Evolutionary conservation across 2,888 invertebrate species (phyloP).

Genomic region (Leptura quadrifasciata): DNA sequence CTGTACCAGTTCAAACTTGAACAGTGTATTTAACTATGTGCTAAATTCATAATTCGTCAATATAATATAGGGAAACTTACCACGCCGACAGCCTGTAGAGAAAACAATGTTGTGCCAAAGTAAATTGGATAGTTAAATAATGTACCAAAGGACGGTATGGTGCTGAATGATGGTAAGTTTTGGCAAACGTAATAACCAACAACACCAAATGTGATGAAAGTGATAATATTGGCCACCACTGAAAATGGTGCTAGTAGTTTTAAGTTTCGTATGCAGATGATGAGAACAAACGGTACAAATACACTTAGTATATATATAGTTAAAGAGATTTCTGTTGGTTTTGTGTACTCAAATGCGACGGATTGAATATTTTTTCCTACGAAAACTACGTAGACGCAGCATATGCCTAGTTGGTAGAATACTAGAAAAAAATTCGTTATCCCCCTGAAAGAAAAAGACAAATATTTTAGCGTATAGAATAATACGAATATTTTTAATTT

Average conservation of each 20-base stretch:
- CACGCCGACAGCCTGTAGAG: slow-evolving; percentile 95
- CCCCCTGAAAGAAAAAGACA: slow-evolving; percentile 70
- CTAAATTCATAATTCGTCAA: background rate
- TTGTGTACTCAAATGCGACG: slow-evolving; percentile 66
- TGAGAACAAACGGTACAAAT: slow-evolving; percentile 81
- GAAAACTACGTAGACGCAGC: slow-evolving; percentile 85
- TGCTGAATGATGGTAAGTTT: slow-evolving; percentile 80
- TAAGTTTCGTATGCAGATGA: slow-evolving; percentile 89
- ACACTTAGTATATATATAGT: slow-evolving; percentile 68
- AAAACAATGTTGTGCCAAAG: slow-evolving; percentile 97
- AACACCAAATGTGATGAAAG: slow-evolving; percentile 88
- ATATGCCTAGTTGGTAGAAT: slow-evolving; percentile 91
- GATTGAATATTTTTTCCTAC: slow-evolving; percentile 70
- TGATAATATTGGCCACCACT: slow-evolving; percentile 90
- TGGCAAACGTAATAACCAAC: slow-evolving; percentile 91
- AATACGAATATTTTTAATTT: background rate
- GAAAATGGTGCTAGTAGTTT: slow-evolving; percentile 94
- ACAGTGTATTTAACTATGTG: no score
- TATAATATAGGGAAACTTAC: slow-evolving; percentile 75
- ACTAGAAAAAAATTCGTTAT: slow-evolving; percentile 83
- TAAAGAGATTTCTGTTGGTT: slow-evolving; percentile 50
- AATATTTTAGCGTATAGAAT: background rate
- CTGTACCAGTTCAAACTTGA: no score
- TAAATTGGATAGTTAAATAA: slow-evolving; percentile 88
- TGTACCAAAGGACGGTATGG: slow-evolving; percentile 80